Evolutionary conservation across 1,140 invertebrate genomes (phyloP), one percentile per base, ranked within the genome.

Genomic region (Drosophila dunni): DNA sequence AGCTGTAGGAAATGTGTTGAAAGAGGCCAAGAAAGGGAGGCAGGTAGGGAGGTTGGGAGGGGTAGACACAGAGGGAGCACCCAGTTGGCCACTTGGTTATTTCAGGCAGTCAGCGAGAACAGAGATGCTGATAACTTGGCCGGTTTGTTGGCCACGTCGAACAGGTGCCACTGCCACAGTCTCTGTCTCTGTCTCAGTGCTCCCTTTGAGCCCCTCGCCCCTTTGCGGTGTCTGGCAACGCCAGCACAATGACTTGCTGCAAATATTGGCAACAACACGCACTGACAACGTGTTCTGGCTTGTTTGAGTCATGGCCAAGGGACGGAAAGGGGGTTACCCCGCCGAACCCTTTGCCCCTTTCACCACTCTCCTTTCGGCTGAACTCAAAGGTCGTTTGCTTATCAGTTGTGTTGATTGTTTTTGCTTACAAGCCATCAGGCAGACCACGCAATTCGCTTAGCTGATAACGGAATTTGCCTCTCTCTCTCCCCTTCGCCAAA

Each of bases 121-220:
- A 44, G 67, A 89, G 83, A 88, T 88, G 84, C 79, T 88, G 83
- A 88, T 88, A 88, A 83, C 46, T 71, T 77, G 60, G 83, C 65
- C 80, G 83, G 79, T 81, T 86, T 73, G 46, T 13, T 40, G 36
- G 45, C 24, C 24, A 51, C 42, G 8, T 44, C 20, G 66, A 70
- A 70, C 73, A 75, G 73, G 73, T 75, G 73, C 68, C 66, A 38
- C 53, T 20, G 29, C 15, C 45, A 38, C 57, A 24, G 40, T 24
- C 7, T 29, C 40, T 36, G 7, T 2, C 17, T 17, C 44, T 10
- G 20, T 29, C 9, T 54, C 44, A 10, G 20, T 29, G 1, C 34
- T 34, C n/a, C 29, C 51, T 46, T 29, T 57, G 20, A 45, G 11
- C 33, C n/a, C 42, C 17, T 8, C n/a, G 8, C 5, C 33, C 20